These are phyloP conservation scores for Phrynocephalus forsythii DNA, from an alignment of 2,797 vertebrate species.

Conservation along the genomic window DNA sequence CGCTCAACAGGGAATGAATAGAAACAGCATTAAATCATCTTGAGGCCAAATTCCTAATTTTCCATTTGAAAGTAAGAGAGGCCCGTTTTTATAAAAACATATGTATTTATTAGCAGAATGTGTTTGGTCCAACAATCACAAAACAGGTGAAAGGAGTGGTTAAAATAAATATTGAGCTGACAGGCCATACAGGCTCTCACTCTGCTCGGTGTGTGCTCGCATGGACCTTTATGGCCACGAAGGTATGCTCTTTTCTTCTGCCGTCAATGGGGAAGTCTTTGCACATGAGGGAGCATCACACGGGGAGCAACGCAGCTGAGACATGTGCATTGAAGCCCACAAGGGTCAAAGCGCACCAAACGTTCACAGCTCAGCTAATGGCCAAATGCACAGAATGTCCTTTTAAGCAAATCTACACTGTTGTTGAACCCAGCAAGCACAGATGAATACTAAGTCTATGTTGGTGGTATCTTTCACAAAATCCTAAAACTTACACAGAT, in stretches of 20 bases:
- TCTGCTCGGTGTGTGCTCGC: neutral
- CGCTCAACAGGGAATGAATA: neutral
- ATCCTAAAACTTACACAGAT: neutral
- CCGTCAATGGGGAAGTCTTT: neutral
- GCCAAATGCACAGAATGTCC: neutral
- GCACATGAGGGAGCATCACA: neutral
- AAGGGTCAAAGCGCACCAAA: neutral
- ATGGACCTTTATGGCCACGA: too few species aligned
- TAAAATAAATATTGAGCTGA: conserved; percentile 77
- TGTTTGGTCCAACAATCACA: conserved; percentile 48
- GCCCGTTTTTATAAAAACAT: conserved; percentile 63
- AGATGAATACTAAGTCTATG: neutral
- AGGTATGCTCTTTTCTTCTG: neutral
- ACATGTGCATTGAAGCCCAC: neutral
- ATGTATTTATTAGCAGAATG: conserved; percentile 71
- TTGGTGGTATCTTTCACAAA: neutral
- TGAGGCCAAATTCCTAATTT: neutral
- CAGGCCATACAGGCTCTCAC: neutral
- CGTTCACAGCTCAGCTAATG: neutral
- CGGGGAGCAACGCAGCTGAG: neutral
- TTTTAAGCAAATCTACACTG: neutral
- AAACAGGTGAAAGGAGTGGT: conserved; percentile 18
- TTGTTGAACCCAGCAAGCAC: neutral
- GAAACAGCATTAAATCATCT: neutral
- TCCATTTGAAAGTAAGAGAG: neutral